Base-by-base conservation (phyloP, 2,888 invertebrate genomes). In the Harpalus rufipes region DNA sequence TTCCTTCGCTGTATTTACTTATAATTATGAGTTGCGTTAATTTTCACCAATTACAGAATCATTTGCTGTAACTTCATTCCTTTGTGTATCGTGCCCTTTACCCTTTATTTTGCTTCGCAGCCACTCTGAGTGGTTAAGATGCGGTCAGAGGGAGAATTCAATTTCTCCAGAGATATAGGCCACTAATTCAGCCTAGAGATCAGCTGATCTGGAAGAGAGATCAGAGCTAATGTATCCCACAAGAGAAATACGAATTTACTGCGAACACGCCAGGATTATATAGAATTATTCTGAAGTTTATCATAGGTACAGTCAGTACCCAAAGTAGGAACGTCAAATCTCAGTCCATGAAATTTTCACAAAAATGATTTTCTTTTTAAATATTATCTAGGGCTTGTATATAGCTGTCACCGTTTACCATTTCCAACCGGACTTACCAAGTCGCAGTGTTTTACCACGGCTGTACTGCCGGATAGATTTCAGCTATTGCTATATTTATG, bases 151-250 rank as follows among this genome's bases (percentile, higher is more conserved):
- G 56, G 59, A 32, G 58, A 78, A 78, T 78, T 78, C 58, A 78
- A 78, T 78, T 78, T 78, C 78, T 78, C 78, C n/a, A 25, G 78
- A 78, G 78, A 78, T 56, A 58, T 58, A 58, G 78, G 51, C 16
- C 78, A 56, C 56, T 78, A 78, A 78, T 78, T 78, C 56, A 44
- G 56, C 18, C 5, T 41, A 72, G 39, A 72, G 51, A 44, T 18
- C 18, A 10, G 18, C 51, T 74, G 74, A 63, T 63, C 21, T 63
- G 63, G 63, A 63, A 12, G 12, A 25, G 63, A 63, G 63, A 65
- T 65, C 32, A 65, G 65, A 65, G 32, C n/a, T 65, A 18, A 18
- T 65, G 14, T 65, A 25, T 65, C 21, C 16, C 65, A 7, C 25
- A 65, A 65, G 21, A 32, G 65, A 12, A 32, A 65, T 1, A 65